Evolutionary conservation across 2,113 vertebrate species (phyloP).

Genomic region (Galemys pyrenaicus): DNA sequence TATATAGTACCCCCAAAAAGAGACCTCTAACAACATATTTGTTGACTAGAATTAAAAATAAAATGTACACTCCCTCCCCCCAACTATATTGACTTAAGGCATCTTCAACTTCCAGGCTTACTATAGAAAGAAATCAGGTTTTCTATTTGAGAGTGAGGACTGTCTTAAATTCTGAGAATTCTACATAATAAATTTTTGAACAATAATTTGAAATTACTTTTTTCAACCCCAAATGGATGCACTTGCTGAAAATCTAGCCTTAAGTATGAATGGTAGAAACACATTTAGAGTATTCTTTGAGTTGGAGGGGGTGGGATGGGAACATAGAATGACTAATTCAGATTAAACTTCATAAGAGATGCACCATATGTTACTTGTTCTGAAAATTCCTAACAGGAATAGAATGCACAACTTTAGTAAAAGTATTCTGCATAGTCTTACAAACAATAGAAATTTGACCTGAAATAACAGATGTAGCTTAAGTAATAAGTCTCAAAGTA

Average conservation of each 20-base stretch:
- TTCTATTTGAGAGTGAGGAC: not conserved
- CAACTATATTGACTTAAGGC: not conserved
- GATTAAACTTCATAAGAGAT: conserved; percentile 35
- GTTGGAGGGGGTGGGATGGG: not conserved
- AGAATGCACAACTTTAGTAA: conserved; percentile 27
- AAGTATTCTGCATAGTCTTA: not conserved
- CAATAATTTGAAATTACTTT: not conserved
- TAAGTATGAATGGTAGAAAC: conserved; percentile 4
- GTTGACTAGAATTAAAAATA: not conserved
- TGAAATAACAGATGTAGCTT: conserved; percentile 22
- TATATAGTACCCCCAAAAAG: not conserved
- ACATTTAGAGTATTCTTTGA: not conserved
- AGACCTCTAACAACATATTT: not conserved
- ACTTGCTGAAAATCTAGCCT: not conserved
- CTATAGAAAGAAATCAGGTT: not conserved
- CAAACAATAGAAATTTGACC: conserved; percentile 47
- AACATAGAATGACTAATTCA: conserved; percentile 28
- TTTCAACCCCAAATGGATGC: not conserved
- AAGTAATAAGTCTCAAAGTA: not conserved
- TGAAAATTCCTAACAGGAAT: conserved; percentile 24
- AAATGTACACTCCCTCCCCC: too few relatives aligned
- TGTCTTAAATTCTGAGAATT: not conserved
- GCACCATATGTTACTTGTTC: not conserved
- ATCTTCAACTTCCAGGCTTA: not conserved
- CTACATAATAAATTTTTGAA: not conserved